These are phyloP conservation scores for Xestia xanthographa DNA, from an alignment of 2,888 invertebrate species.

Conservation along the genomic window DNA sequence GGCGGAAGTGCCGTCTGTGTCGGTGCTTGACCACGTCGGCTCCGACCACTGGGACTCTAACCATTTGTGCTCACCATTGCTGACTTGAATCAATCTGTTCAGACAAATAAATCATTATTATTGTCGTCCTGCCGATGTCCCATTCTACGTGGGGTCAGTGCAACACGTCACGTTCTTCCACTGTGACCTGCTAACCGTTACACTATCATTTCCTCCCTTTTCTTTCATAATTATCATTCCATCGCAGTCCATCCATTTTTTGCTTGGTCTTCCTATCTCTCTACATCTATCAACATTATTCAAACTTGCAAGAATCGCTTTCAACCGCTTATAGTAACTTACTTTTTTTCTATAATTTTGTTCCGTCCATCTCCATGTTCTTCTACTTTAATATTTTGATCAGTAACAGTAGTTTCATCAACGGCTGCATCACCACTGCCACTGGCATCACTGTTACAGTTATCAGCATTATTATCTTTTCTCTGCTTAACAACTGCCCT, in stretches of 20 bases:
- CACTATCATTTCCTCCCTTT: background rate
- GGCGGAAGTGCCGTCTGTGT: slow-evolving; percentile 81
- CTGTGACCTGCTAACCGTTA: background rate
- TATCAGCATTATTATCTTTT: slow-evolving; percentile 12
- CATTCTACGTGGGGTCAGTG: background rate
- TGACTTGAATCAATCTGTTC: slow-evolving; percentile 19
- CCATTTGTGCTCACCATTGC: slow-evolving; percentile 69
- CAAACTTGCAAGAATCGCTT: background rate
- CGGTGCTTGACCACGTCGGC: slow-evolving; percentile 81
- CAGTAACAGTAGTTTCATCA: background rate
- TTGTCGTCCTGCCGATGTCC: background rate
- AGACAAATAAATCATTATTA: background rate
- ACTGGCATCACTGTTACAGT: background rate
- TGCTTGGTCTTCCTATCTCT: background rate
- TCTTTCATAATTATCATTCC: background rate
- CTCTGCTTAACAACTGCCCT: slow-evolving; percentile 26
- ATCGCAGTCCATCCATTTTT: background rate
- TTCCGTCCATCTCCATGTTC: background rate
- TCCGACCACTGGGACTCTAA: slow-evolving; percentile 82
- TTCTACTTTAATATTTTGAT: background rate
- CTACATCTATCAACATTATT: background rate
- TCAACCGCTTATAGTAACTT: background rate
- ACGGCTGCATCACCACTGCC: background rate
- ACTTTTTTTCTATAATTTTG: background rate
- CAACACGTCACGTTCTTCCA: background rate